phyloP scores from a whole-genome alignment of 1,140 invertebrate species.

The Sinella curviseta region DNA sequence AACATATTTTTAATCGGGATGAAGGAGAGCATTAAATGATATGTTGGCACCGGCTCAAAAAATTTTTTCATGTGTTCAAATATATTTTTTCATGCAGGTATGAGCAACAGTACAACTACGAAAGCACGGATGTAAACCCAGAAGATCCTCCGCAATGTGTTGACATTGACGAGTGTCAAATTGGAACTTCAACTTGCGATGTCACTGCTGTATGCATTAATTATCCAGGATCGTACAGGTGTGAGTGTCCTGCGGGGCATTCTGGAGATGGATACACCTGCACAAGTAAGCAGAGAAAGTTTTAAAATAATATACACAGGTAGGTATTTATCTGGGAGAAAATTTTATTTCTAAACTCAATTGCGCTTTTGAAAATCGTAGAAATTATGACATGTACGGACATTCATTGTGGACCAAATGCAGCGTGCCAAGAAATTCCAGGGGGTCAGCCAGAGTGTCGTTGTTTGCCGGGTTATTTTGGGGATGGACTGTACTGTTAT shows the following conservation, averaged over 20 bases:
- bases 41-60: neutral
- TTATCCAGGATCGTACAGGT: conserved; percentile 71
- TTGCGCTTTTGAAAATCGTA: neutral
- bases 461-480: conserved; percentile 62
- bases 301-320: neutral
- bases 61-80: conserved; percentile 21
- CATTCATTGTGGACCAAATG: conserved; percentile 61
- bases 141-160: conserved; percentile 61
- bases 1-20: conserved; percentile 1
- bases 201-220: conserved; percentile 80
- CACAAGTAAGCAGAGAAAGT: conserved; percentile 51
- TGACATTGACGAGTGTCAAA: conserved; percentile 84
- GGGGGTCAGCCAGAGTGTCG: conserved; percentile 59
- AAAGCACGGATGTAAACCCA: conserved; percentile 61
- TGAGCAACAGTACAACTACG: conserved; percentile 59
- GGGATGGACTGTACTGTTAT: conserved; percentile 61
- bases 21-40: neutral
- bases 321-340: neutral
- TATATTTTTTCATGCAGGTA: conserved; percentile 33
- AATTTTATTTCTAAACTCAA: neutral
- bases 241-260: conserved; percentile 69
- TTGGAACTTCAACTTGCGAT: conserved; percentile 75
- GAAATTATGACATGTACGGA: conserved; percentile 56
- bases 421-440: conserved; percentile 62
- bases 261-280: conserved; percentile 60